A percentile compares a stretch with the other conserved stretches of the same genome.
phyloP scores from a whole-genome alignment of 2,888 invertebrate genomes.

The Galeopsomyia nigrocyanea region DNA sequence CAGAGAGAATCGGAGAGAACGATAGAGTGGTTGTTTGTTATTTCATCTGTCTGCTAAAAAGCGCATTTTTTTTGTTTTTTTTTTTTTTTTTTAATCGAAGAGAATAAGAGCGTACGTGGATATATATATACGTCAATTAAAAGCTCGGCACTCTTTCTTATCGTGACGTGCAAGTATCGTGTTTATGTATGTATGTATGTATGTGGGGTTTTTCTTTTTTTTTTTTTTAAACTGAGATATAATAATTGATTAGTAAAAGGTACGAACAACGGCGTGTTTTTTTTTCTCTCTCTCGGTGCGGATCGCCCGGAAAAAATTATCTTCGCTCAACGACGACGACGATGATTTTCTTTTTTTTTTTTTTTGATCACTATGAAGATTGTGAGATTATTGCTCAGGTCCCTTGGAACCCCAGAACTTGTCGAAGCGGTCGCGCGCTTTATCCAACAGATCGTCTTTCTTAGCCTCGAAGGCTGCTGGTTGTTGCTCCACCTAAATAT shows the following conservation, averaged over 20 bases:
- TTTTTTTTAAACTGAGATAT: background rate
- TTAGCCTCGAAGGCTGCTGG: constrained; percentile 64
- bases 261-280: constrained; percentile 46
- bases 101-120: too few species aligned
- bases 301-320: constrained; percentile 18
- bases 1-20: too few species aligned
- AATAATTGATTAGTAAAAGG: constrained; percentile 59
- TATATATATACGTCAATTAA: too few species aligned
- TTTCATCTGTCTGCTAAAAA: too few species aligned
- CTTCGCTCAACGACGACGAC: constrained; percentile 5
- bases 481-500: constrained; percentile 56
- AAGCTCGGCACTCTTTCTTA: background rate
- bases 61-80: too few species aligned
- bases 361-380: constrained; percentile 13
- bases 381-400: constrained; percentile 37
- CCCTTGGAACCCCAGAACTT: constrained; percentile 79
- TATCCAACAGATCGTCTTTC: constrained; percentile 83
- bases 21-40: too few species aligned
- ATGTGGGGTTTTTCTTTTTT: background rate
- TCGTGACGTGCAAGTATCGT: background rate
- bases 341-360: constrained; percentile 1
- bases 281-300: constrained; percentile 32
- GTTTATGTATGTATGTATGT: background rate
- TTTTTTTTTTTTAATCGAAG: too few species aligned
- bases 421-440: constrained; percentile 86